Conservation (phyloP, 1,140 invertebrate species). For the Pantala flavescens region DNA sequence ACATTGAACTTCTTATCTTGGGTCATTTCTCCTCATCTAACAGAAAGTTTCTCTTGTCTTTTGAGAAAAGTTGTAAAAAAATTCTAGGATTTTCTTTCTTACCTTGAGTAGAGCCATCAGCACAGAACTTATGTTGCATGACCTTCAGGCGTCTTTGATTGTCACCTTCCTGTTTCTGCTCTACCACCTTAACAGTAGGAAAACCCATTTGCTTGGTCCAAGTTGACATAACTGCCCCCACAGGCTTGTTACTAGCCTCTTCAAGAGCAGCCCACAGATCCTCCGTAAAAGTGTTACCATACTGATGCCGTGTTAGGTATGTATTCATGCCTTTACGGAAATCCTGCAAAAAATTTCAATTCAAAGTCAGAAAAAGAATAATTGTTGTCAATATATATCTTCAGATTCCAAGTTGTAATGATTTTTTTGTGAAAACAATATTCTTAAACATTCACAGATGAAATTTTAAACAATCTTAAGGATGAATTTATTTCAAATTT, state of each 20-base stretch:
- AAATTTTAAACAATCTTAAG: not conserved
- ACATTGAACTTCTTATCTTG: too few species aligned
- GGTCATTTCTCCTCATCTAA: slow-evolving; percentile 13
- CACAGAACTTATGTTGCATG: slow-evolving; percentile 76
- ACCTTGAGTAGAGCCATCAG: slow-evolving; percentile 50
- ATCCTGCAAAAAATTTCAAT: slow-evolving; percentile 39
- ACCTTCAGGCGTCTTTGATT: slow-evolving; percentile 55
- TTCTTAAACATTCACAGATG: not conserved
- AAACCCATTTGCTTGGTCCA: slow-evolving; percentile 94
- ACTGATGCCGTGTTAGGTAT: slow-evolving; percentile 82
- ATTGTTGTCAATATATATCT: not conserved
- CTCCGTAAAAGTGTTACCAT: slow-evolving; percentile 84
- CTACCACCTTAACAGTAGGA: slow-evolving; percentile 49
- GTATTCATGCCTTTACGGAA: slow-evolving; percentile 92
- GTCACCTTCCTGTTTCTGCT: slow-evolving; percentile 38
- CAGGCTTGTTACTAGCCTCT: slow-evolving; percentile 82
- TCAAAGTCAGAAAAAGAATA: not conserved
- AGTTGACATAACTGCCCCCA: slow-evolving; percentile 82
- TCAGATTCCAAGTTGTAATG: too few species aligned
- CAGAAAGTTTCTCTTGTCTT: too few species aligned
- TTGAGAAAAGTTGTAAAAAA: too few species aligned
- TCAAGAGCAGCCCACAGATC: slow-evolving; percentile 88
- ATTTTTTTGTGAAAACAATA: too few species aligned
- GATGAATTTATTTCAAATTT: not conserved
- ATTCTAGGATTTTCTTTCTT: not conserved